Percentiles rank a stretch among this genome's conserved stretches.
Conservation (phyloP, 2,888 invertebrate species). For the Callyntrura sp. region DNA sequence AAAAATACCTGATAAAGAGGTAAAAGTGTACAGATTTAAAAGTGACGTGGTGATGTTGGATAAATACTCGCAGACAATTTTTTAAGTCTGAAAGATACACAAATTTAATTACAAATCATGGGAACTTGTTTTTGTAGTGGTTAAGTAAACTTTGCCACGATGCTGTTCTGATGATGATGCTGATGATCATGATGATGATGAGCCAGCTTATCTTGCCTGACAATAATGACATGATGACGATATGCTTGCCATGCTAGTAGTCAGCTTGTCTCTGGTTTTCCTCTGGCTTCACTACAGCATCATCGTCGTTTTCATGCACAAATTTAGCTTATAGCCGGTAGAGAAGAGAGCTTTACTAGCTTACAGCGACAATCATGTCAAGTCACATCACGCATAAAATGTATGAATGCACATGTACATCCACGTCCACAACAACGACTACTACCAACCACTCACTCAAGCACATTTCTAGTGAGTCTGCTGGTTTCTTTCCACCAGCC, state of each 20-base stretch:
- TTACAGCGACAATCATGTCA: conserved; percentile 12
- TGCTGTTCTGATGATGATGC: too few species aligned
- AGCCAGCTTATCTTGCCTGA: conserved; percentile 16
- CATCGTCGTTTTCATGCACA: neutral
- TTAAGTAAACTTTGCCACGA: neutral
- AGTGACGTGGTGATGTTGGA: neutral
- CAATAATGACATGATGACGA: neutral
- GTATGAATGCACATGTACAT: neutral
- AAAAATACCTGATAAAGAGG: neutral
- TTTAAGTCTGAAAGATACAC: conserved; percentile 44
- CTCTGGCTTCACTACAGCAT: conserved; percentile 11
- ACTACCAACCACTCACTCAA: neutral
- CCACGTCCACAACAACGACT: neutral
- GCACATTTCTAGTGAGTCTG: conserved; percentile 23
- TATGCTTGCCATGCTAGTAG: conserved; percentile 13
- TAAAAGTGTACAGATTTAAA: neutral
- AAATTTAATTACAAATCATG: conserved; percentile 63
- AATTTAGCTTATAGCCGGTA: neutral
- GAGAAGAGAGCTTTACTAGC: neutral
- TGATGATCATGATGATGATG: neutral
- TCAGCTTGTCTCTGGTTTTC: conserved; percentile 39
- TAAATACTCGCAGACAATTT: neutral
- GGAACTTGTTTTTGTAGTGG: conserved; percentile 50
- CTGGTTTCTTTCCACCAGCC: neutral
- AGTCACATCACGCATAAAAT: neutral